A percentile compares a stretch with the other conserved stretches of the same genome.
phyloP scores from a whole-genome alignment of 1,140 invertebrate genomes.

The Manduca sexta region DNA sequence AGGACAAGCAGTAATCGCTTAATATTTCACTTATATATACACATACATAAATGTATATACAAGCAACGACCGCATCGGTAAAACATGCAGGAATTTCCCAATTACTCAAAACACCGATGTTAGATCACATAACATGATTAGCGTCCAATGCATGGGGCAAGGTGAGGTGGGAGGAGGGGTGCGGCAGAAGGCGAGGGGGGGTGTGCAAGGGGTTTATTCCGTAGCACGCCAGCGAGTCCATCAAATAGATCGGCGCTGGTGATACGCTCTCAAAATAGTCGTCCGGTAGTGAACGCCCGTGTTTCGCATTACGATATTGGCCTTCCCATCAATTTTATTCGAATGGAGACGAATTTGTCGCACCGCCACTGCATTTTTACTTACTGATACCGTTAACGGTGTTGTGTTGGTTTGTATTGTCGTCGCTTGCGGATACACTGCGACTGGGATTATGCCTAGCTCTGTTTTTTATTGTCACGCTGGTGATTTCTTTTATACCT shows the following conservation, averaged over 20 bases:
- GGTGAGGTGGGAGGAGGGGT: too few relatives aligned
- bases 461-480: too few relatives aligned
- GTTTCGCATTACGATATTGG: slow-evolving; percentile 65
- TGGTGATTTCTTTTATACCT: too few relatives aligned
- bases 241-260: slow-evolving; percentile 60
- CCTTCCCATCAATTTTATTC: slow-evolving; percentile 51
- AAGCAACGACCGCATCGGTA: too few relatives aligned
- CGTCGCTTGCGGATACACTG: too few relatives aligned
- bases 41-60: too few relatives aligned
- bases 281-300: slow-evolving; percentile 32
- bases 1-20: too few relatives aligned
- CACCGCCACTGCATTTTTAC: slow-evolving; percentile 29
- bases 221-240: slow-evolving; percentile 38
- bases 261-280: slow-evolving; percentile 52
- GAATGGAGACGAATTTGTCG: slow-evolving; percentile 35
- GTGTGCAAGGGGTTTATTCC: slow-evolving; percentile 16
- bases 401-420: neutral
- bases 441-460: too few relatives aligned
- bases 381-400: slow-evolving; percentile 29
- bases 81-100: slow-evolving; percentile 11
- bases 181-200: too few relatives aligned
- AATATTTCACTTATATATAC: too few relatives aligned
- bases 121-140: slow-evolving; percentile 55
- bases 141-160: slow-evolving; percentile 28
- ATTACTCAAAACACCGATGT: slow-evolving; percentile 29